Evolutionary conservation across 1,140 invertebrate genomes (phyloP), one percentile per base, ranked within the genome.

Genomic region (Pogonus chalceus): DNA sequence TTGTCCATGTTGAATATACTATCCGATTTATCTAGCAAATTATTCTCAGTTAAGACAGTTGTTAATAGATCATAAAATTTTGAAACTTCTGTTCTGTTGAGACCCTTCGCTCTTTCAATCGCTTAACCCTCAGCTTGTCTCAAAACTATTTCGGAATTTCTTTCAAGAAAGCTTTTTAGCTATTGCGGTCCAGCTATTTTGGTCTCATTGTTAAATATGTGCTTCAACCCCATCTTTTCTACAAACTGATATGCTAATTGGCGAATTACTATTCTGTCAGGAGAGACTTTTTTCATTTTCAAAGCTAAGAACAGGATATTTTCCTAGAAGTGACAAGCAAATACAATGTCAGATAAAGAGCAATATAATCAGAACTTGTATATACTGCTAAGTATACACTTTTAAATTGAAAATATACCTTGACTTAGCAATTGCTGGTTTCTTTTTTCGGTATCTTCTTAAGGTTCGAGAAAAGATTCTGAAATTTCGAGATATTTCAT

Each of bases 1-100:
- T 73, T 69, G 54, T 74, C 69, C 52, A 69, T 65, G 58, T 72
- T 73, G 47, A 53, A 74, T 39, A 72, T 65, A 49, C 59, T 43
- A 0, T 63, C 61, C 4, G 68, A 68, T 53, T 68, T 68, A 49
- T 58, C 35, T n/a, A 58, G 1, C 16, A 62, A 37, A 53, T 58
- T 37, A 55, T 62, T 57, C 26, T 60, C 50, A 18, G 26, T 63
- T 22, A 68, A 39, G 2, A 65, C 51, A 16, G 52, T 63, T 52
- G 50, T 21, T 0, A 70, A 52, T 3, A 71, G 48, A 4, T 65
- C 49, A 64, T 63, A 69, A 51, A 62, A 67, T 16, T 59, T 55
- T 4, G 54, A 35, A 10, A 71, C 66, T 61, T 68, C 43, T 65
- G 43, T 2, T 65, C 61, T 62, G 66, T 60, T 22, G 57, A 52